Evolutionary conservation across 2,888 invertebrate species (phyloP).

Genomic region (Trachelus iudaicus): DNA sequence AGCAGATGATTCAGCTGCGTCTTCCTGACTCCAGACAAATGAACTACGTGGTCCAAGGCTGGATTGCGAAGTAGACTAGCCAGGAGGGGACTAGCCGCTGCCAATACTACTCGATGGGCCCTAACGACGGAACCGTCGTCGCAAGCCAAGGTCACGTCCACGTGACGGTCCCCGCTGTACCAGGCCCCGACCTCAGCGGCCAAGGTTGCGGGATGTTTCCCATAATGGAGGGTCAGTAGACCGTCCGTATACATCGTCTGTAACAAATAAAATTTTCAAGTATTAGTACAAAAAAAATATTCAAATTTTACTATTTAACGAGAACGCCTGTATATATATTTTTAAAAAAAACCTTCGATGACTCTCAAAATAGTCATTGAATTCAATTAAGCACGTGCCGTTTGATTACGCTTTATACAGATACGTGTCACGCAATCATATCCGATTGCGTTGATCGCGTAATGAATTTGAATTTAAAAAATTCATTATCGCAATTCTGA

Average conservation of each 20-base stretch:
- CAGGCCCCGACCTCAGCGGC: constrained; percentile 90
- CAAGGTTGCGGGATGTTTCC: constrained; percentile 93
- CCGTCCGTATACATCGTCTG: constrained; percentile 70
- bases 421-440: background rate
- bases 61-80: constrained; percentile 70
- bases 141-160: constrained; percentile 87
- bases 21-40: constrained; percentile 85
- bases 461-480: background rate
- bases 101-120: constrained; percentile 87
- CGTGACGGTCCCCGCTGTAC: constrained; percentile 87
- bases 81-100: constrained; percentile 87
- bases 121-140: constrained; percentile 84
- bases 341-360: background rate
- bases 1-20: constrained; percentile 84
- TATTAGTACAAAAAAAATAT: constrained; percentile 12
- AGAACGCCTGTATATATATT: background rate
- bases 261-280: constrained; percentile 7
- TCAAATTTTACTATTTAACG: background rate
- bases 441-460: background rate
- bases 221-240: constrained; percentile 90
- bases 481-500: background rate
- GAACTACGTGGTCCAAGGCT: constrained; percentile 72
- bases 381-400: background rate
- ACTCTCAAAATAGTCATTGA: background rate
- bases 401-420: background rate